Conservation (phyloP, 1,140 invertebrate genomes). For the Harlomillsia oculata region DNA sequence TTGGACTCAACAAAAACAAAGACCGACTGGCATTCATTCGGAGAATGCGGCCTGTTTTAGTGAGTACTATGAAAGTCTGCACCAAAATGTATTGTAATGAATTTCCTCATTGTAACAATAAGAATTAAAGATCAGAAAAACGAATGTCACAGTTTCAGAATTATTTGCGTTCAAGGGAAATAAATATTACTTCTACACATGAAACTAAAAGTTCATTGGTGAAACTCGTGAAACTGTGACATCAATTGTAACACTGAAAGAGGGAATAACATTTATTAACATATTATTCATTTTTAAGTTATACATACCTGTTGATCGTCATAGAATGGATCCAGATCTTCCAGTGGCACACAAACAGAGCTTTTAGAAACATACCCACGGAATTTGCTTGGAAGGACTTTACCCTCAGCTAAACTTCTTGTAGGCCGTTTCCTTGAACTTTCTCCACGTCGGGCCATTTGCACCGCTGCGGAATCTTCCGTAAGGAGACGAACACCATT, state of each 20-base stretch:
- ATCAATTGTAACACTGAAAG: no score
- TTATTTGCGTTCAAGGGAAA: background rate
- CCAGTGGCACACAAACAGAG: background rate
- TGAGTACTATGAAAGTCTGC: conserved; percentile 1
- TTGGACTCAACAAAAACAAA: conserved; percentile 1
- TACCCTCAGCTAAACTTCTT: no score
- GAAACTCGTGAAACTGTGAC: background rate
- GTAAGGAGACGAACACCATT: no score
- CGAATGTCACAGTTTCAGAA: background rate
- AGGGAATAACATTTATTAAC: no score
- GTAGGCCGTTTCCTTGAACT: no score
- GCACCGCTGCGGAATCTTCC: no score
- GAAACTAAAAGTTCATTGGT: background rate
- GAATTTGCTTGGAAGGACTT: no score
- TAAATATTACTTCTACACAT: background rate
- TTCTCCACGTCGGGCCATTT: no score
- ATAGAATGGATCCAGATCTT: conserved; percentile 6
- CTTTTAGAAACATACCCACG: no score
- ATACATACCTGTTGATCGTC: background rate
- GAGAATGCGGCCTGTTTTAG: background rate
- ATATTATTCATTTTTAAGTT: background rate
- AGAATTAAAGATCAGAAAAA: background rate
- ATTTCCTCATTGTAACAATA: background rate
- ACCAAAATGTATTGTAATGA: background rate
- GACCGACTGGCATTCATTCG: background rate